Evolutionary conservation across 1,140 invertebrate genomes (phyloP), one percentile per base, ranked within the genome.

Genomic region (Calycopis cecrops): DNA sequence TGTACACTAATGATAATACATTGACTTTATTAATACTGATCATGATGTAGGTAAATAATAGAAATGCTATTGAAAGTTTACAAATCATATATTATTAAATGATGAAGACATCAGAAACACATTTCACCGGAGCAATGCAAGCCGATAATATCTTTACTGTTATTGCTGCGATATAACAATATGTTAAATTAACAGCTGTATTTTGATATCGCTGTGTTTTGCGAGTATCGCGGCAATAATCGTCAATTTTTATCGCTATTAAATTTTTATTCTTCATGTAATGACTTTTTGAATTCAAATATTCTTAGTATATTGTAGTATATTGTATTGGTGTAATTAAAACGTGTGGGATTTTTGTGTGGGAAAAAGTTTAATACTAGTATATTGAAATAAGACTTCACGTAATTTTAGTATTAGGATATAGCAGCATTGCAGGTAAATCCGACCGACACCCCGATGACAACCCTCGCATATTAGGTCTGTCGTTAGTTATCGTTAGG

Each of bases 131-230:
- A 53, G 37, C 18, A 53, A 42, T 21, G 12, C 37, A 28, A 4
- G 11, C 21, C n/a, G 51, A 53, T 53, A 33, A 53, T 53, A 53
- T 53, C 51, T 53, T 56, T 52, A 50, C 34, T 52, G 53, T 52
- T 58, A 52, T 52, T 55, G 48, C 44, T 40, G 35, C 59, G 55
- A 59, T 62, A 33, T 57, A 50, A 59, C 52, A 44, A 62, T 59
- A 55, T 52, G 57, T 59, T 56, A 56, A 53, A 57, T 62, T 55
- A 63, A 59, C 38, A 56, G 50, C 54, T 40, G 53, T 55, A 56
- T 47, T 62, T 63, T 63, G 61, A 59, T 55, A 55, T 52, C 57
- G 61, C 53, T 63, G 54, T 52, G 52, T 59, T 38, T 50, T 42
- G 53, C 61, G 49, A 56, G 48, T 59, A 59, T 44, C 16, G 42